Base-by-base conservation (phyloP, 1,140 invertebrate species). In the Chironomus tepperi region DNA sequence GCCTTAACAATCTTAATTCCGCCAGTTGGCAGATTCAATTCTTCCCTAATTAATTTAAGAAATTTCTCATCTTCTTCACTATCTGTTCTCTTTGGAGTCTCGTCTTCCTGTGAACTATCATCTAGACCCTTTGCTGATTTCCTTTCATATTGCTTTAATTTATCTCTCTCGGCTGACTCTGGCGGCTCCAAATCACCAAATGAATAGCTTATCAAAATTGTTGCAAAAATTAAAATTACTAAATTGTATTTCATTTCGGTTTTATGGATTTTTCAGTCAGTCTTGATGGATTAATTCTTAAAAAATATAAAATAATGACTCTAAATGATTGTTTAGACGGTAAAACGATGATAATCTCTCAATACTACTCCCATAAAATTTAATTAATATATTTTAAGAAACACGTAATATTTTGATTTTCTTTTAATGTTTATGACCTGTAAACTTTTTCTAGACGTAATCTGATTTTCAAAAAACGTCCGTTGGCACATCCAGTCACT, bases 1-100 rank as follows among this genome's bases (percentile, higher is more conserved):
- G 79, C 78, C 42, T 77, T 77, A 16, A 83, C 77, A 15, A 83
- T 80, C 76, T 79, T 79, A 16, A 83, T 77, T 7, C 78, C 79
- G n/a, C 78, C 77, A 73, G 77, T 43, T 21, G 9, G 64, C 0
- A 43, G 3, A 18, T 70, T 70, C 19, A 70, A 21, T 18, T 70
- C 65, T 7, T 70, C 65, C 7, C 15, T 16, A 19, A 70, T 19
- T 70, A 70, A 18, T 21, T 70, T 70, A 9, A 70, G 9, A 12
- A 70, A 70, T 19, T 18, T 18, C 19, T 70, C 65, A 8, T 70
- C 65, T 21, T 70, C 16, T 70, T 70, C 16, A 70, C 16, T 12
- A 16, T 7, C n/a, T 70, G 6, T 18, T 70, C 2, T 18, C 16
- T 19, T 34, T 34, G 2, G n/a, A 7, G 6, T 18, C 65, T 70